Base-by-base conservation (phyloP, 2,113 vertebrate genomes). In the Hemiprocne comata region DNA sequence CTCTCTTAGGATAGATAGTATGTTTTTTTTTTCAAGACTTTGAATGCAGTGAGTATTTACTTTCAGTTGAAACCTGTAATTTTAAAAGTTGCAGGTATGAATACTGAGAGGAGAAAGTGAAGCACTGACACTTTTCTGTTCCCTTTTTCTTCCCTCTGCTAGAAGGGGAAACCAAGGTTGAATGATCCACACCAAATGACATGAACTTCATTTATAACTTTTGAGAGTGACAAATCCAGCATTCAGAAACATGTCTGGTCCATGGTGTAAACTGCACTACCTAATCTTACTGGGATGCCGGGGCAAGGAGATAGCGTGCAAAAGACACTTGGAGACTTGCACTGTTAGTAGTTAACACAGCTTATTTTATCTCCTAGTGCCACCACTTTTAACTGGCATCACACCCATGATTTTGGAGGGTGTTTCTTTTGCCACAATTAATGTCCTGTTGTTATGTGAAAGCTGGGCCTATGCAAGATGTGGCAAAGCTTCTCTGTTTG, bases 221-320 rank as follows among this genome's bases (percentile, higher is more conserved):
- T 34, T 17, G 8, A 57, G 13, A 7, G 25, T 65, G 46, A n/a
- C 25, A 76, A 65, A 87, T 61, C 10, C 18, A 36, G 7, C 14
- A 28, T 72, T 69, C 44, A 69, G 17, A 69, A 70, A 4, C 17
- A 2, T 9, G 1, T 34, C 51, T 92, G 36, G 10, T 55, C 21
- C 1, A 0, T 46, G 29, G 25, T 54, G 9, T 62, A 60, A 53
- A 55, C 29, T 51, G 10, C 33, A 6, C 11, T 21, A 7, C 24
- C 3, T 31, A 28, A 71, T 72, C 10, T 20, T 75, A 1, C 51
- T 58, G 51, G 44, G 24, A 23, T 58, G n/a, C 25, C 70, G 8
- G 9, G 14, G 6, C 80, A 51, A 60, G 57, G 34, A 42, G 17
- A 38, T 10, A 20, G 2, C 7, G 25, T 60, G 77, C 12, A 36